A percentile compares a stretch with the other conserved stretches of the same genome.
phyloP scores from a whole-genome alignment of 2,888 invertebrate genomes.

The Lasioglossum figueresi region DNA sequence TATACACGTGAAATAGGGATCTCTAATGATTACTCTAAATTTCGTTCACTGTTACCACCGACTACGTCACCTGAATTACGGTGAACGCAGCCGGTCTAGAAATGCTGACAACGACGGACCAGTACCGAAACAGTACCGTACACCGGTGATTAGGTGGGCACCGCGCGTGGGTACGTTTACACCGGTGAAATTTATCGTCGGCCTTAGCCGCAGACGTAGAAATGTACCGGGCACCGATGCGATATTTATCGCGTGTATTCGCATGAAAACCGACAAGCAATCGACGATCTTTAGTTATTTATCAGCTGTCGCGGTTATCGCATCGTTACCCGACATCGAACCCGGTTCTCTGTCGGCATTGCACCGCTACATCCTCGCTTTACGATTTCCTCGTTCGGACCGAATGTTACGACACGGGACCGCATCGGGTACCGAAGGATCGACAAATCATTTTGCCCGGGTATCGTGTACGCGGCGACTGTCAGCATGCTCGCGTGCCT shows the following conservation, averaged over 20 bases:
- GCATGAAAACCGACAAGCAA: conserved; percentile 58
- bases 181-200: conserved; percentile 40
- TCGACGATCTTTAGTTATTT: conserved; percentile 60
- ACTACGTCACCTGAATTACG: not conserved
- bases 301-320: conserved; percentile 47
- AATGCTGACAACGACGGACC: not conserved
- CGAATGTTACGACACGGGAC: conserved; percentile 49
- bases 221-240: conserved; percentile 48
- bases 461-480: conserved; percentile 39
- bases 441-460: conserved; percentile 54
- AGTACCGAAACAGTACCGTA: conserved; percentile 8
- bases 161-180: conserved; percentile 9
- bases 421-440: conserved; percentile 25
- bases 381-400: conserved; percentile 57
- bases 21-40: not conserved
- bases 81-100: not conserved
- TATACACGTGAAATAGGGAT: no score
- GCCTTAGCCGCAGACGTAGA: conserved; percentile 30
- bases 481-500: conserved; percentile 32
- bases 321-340: conserved; percentile 52
- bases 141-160: conserved; percentile 22
- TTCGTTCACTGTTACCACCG: not conserved
- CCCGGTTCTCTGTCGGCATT: conserved; percentile 25
- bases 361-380: conserved; percentile 52
- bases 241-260: conserved; percentile 57